These are phyloP conservation scores for Stegana nigrithorax DNA, from an alignment of 2,888 invertebrate species.

Conservation along the genomic window DNA sequence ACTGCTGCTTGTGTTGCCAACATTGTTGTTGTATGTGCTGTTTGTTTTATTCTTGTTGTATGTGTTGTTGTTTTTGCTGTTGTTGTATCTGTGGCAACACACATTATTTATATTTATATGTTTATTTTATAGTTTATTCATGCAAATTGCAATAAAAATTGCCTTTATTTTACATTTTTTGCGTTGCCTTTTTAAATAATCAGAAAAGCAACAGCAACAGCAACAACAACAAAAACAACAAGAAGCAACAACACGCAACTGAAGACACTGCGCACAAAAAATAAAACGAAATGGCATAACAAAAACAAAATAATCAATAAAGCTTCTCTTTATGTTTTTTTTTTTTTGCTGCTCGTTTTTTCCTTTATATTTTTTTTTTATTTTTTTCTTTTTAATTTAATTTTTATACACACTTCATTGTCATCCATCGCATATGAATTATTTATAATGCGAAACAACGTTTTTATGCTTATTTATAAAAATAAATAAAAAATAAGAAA, in stretches of 20 bases:
- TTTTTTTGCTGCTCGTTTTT: neutral
- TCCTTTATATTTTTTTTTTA: constrained; percentile 8
- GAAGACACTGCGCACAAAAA: constrained; percentile 34
- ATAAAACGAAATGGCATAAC: too few species aligned
- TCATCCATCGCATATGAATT: constrained; percentile 47
- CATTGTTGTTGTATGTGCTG: constrained; percentile 21
- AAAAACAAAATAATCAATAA: too few species aligned
- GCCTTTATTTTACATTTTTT: constrained; percentile 55
- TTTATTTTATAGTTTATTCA: constrained; percentile 66
- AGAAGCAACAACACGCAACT: too few species aligned
- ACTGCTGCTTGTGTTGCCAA: constrained; percentile 31
- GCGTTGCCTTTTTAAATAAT: constrained; percentile 18
- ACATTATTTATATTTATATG: constrained; percentile 61
- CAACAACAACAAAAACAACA: neutral
- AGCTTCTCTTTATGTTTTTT: constrained; percentile 35
- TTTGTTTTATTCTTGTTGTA: constrained; percentile 25
- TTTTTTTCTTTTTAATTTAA: constrained; percentile 1
- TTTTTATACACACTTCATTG: too few species aligned
- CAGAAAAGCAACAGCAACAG: neutral
- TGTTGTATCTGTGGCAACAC: constrained; percentile 51
- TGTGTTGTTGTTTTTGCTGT: constrained; percentile 30
- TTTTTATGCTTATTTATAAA: too few species aligned
- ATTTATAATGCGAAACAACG: too few species aligned
- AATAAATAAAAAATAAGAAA: too few species aligned
- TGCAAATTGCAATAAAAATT: constrained; percentile 63